Evolutionary conservation across 2,113 vertebrate species (phyloP).

Genomic region (Phylloscopus trochiloides): DNA sequence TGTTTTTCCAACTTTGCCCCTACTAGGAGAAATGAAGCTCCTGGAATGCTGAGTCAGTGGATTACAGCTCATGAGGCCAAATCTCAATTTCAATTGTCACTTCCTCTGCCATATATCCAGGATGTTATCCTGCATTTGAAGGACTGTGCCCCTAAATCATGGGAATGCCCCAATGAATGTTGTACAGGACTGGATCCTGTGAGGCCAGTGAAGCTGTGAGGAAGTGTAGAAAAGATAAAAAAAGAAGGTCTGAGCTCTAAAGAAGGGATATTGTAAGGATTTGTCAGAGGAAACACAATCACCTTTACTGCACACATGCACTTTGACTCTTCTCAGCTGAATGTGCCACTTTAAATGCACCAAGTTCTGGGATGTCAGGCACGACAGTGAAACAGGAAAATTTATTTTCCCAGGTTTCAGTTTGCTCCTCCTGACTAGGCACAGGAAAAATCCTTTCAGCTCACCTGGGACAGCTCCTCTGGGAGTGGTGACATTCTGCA

Average conservation of each 20-base stretch:
- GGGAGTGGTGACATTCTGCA: neutral
- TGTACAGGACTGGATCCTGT: neutral
- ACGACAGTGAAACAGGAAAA: neutral
- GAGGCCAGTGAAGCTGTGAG: neutral
- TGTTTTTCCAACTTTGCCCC: neutral
- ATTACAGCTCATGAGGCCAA: neutral
- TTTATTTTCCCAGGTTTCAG: neutral
- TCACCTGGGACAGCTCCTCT: constrained; percentile 68
- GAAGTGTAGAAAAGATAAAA: neutral
- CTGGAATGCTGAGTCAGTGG: neutral
- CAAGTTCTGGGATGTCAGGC: neutral
- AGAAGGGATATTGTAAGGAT: neutral
- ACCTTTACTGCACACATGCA: neutral
- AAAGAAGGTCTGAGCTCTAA: neutral
- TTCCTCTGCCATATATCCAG: neutral
- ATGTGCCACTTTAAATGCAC: neutral
- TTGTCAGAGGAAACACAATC: neutral
- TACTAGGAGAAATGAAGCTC: neutral
- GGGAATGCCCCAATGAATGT: neutral
- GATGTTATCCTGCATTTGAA: neutral
- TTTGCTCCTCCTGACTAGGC: neutral
- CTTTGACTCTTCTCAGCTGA: neutral
- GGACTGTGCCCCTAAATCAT: neutral
- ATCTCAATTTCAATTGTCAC: neutral
- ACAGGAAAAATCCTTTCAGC: neutral